Percentiles rank a stretch among this genome's conserved stretches.
phyloP scores from a whole-genome alignment of 2,113 vertebrate species.

The Myiopsitta monachus region DNA sequence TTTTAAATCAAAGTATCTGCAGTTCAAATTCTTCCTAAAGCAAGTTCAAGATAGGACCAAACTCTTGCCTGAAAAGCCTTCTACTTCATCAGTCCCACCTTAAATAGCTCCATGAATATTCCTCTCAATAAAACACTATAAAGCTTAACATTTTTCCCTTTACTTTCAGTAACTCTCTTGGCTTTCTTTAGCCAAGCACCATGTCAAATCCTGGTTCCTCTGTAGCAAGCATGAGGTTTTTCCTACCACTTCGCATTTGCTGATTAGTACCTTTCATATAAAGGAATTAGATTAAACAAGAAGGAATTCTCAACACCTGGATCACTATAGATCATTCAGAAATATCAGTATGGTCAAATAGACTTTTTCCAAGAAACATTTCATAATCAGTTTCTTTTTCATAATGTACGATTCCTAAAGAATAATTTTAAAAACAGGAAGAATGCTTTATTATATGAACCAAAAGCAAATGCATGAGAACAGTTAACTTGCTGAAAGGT shows the following conservation, averaged over 20 bases:
- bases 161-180: not conserved
- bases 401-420: not conserved
- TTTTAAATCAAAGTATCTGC: not conserved
- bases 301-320: not conserved
- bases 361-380: not conserved
- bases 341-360: not conserved
- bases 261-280: not conserved
- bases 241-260: not conserved
- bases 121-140: not conserved
- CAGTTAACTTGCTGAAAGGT: not conserved
- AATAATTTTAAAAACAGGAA: not conserved
- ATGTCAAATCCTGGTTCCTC: not conserved
- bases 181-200: not conserved
- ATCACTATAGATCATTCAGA: not conserved
- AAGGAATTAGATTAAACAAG: not conserved
- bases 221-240: not conserved
- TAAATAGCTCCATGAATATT: not conserved
- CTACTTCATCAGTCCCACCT: not conserved
- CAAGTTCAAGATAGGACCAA: not conserved
- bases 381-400: not conserved
- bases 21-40: not conserved
- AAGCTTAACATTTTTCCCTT: not conserved
- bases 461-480: not conserved
- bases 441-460: not conserved
- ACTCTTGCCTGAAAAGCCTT: not conserved